A percentile compares a stretch with the other conserved stretches of the same genome.
Conservation (phyloP, 1,140 invertebrate genomes). For the Hypsibius dujardini region DNA sequence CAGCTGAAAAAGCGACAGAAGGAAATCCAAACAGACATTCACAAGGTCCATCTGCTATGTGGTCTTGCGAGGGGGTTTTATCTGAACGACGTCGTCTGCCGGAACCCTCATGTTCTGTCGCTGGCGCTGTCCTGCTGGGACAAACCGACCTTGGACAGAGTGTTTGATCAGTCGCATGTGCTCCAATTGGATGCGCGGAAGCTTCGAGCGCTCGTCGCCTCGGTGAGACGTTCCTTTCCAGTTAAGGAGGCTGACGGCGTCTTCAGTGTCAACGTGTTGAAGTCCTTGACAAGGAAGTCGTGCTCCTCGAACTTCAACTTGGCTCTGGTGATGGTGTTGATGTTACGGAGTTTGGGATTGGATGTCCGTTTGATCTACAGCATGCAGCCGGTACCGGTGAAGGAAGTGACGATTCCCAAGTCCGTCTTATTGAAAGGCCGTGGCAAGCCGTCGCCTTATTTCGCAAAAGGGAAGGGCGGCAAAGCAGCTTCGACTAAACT, state of each 20-base stretch:
- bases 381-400: constrained; percentile 44
- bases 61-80: constrained; percentile 59
- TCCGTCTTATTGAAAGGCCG: constrained; percentile 31
- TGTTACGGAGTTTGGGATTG: constrained; percentile 56
- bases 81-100: constrained; percentile 52
- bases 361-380: constrained; percentile 56
- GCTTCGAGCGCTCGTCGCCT: background rate
- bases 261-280: background rate
- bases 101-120: constrained; percentile 43
- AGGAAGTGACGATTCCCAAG: constrained; percentile 20
- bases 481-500: constrained; percentile 19
- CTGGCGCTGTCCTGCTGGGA: constrained; percentile 42
- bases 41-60: constrained; percentile 67
- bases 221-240: background rate
- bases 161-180: background rate
- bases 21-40: constrained; percentile 55
- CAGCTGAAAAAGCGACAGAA: constrained; percentile 54
- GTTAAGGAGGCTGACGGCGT: background rate
- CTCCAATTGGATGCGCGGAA: background rate
- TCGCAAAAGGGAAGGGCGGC: constrained; percentile 19
- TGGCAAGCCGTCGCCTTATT: constrained; percentile 32
- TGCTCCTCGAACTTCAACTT: constrained; percentile 38
- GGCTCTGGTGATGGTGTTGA: constrained; percentile 52
- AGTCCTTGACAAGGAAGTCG: background rate
- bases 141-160: background rate